A percentile compares a stretch with the other conserved stretches of the same genome.
Evolutionary conservation across 2,888 invertebrate species (phyloP).

Genomic region (Iphiclides podalirius): DNA sequence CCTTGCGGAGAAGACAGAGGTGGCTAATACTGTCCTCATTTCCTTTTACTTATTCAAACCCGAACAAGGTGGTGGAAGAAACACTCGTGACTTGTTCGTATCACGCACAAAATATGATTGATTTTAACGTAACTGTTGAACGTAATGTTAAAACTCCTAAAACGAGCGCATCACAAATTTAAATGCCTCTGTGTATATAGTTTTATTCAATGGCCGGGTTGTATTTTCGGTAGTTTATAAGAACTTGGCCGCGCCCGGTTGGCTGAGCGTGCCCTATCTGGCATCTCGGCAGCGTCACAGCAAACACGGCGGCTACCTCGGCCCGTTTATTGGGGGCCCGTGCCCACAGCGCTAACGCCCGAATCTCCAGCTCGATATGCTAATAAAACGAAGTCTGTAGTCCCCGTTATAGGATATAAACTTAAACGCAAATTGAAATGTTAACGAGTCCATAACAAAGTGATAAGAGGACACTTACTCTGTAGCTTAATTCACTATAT

Average conservation of each 20-base stretch:
- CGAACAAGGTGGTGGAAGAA: no score
- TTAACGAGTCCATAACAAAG: not conserved
- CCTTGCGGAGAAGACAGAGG: no score
- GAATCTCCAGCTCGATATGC: conserved; percentile 53
- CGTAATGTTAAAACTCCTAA: no score
- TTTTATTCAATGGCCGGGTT: conserved; percentile 22
- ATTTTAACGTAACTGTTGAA: no score
- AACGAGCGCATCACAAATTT: not conserved
- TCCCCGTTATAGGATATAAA: conserved; percentile 37
- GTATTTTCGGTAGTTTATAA: conserved; percentile 60
- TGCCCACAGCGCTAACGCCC: conserved; percentile 31
- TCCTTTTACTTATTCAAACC: no score
- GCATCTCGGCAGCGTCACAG: conserved; percentile 64
- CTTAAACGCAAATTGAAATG: not conserved
- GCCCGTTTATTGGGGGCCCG: conserved; percentile 71
- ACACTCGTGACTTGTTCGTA: no score
- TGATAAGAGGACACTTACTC: no score
- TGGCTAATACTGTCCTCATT: no score
- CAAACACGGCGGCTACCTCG: conserved; percentile 72
- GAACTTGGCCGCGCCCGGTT: conserved; percentile 37
- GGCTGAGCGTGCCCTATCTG: conserved; percentile 70
- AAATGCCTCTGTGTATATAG: conserved; percentile 7
- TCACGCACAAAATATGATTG: no score
- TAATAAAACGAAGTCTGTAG: conserved; percentile 50
- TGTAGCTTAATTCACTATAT: no score